These are phyloP conservation scores for Allygus modestus DNA, from an alignment of 2,888 invertebrate genomes.

Conservation along the genomic window DNA sequence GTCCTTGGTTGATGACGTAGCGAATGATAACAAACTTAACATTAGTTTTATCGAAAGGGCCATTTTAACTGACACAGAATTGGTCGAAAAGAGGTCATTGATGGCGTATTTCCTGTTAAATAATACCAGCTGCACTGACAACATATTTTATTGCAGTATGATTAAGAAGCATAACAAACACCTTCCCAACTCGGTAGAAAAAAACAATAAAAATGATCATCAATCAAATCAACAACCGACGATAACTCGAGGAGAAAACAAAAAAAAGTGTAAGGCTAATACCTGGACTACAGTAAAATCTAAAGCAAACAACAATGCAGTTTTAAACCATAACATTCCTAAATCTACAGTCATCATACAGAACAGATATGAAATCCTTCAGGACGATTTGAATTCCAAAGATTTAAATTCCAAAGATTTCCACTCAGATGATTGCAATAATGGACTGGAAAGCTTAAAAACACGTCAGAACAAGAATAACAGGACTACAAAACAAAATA, in stretches of 20 bases:
- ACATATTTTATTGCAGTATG: background rate
- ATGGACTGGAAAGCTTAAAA: background rate
- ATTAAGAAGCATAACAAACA: slow-evolving; percentile 6
- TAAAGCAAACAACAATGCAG: background rate
- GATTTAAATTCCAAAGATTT: background rate
- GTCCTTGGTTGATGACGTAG: slow-evolving; percentile 16
- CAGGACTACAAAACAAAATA: background rate
- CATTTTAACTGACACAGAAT: background rate
- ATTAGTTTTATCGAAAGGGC: slow-evolving; percentile 4
- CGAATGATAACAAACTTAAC: slow-evolving; percentile 16
- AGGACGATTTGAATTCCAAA: background rate
- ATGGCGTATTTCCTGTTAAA: slow-evolving; percentile 21
- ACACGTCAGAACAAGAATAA: background rate
- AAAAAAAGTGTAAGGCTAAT: background rate
- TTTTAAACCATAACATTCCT: background rate
- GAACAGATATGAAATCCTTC: slow-evolving; percentile 8
- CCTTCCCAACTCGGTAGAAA: background rate
- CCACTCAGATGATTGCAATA: background rate
- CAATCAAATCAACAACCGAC: background rate
- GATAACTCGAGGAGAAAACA: background rate
- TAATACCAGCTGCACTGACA: background rate
- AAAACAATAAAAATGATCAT: background rate
- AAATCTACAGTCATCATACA: background rate
- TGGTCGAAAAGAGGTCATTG: slow-evolving; percentile 7
- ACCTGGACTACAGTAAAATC: background rate